A percentile compares a stretch with the other conserved stretches of the same genome.
Evolutionary conservation across 2,888 invertebrate genomes (phyloP).

Genomic region (Stegophylla sp.): DNA sequence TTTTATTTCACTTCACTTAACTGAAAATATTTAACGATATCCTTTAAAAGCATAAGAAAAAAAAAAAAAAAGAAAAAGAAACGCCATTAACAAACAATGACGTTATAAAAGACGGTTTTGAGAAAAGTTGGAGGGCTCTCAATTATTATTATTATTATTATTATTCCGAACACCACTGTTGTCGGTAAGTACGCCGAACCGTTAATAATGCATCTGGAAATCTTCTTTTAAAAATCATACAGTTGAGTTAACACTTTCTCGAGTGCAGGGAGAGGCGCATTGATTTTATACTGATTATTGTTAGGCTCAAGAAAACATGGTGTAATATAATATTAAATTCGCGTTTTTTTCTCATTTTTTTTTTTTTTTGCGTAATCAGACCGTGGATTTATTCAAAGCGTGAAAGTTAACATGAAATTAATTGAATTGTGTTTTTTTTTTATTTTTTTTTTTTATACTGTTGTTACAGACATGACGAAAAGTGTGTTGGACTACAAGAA

Average conservation of each 20-base stretch:
- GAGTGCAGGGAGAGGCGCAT: background rate
- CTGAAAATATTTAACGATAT: conserved; percentile 57
- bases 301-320: conserved; percentile 12
- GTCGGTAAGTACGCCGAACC: conserved; percentile 35
- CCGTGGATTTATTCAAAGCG: background rate
- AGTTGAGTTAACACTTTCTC: conserved; percentile 54
- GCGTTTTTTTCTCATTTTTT: background rate
- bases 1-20: conserved; percentile 45
- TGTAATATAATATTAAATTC: conserved; percentile 43
- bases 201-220: conserved; percentile 53
- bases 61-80: background rate
- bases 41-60: background rate
- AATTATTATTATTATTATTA: too few species aligned
- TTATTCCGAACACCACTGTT: conserved; percentile 52
- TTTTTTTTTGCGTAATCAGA: conserved; percentile 8
- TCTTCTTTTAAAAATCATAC: conserved; percentile 48
- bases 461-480: conserved; percentile 81
- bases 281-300: conserved; percentile 47
- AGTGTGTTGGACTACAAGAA: conserved; percentile 89
- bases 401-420: background rate
- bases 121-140: conserved; percentile 55
- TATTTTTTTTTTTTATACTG: too few species aligned
- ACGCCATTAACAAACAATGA: conserved; percentile 56
- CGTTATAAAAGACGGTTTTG: conserved; percentile 46
- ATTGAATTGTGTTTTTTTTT: conserved; percentile 39